A percentile compares a stretch with the other conserved stretches of the same genome.
phyloP scores from a whole-genome alignment of 2,888 invertebrate genomes.

The Oligia fasciuncula region DNA sequence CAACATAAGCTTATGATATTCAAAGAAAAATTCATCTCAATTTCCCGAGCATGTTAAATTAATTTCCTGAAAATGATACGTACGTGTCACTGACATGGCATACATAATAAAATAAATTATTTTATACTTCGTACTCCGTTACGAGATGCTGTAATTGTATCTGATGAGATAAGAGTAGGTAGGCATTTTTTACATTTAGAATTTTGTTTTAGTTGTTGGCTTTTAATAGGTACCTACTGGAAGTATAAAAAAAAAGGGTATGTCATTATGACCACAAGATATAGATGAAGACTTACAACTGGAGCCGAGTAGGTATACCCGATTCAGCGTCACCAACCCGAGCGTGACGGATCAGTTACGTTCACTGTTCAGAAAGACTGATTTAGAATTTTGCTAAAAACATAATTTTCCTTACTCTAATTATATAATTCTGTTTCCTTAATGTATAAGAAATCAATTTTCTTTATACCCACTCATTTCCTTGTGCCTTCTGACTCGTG shows the following conservation, averaged over 20 bases:
- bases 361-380: too few species aligned
- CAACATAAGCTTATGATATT: conserved; percentile 32
- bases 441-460: conserved; percentile 20
- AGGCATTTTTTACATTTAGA: neutral
- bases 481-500: neutral
- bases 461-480: conserved; percentile 6
- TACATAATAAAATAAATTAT: conserved; percentile 28
- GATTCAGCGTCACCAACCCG: too few species aligned
- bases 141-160: conserved; percentile 25
- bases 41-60: conserved; percentile 49
- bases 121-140: conserved; percentile 19
- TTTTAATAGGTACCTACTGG: too few species aligned
- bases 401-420: neutral
- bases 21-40: conserved; percentile 10
- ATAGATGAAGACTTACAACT: too few species aligned
- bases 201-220: neutral
- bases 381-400: neutral
- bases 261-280: too few species aligned
- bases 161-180: neutral
- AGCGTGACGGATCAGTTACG: too few species aligned
- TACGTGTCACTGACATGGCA: conserved; percentile 33
- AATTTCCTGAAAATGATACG: conserved; percentile 52
- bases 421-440: neutral
- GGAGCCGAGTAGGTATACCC: too few species aligned
- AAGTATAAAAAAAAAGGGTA: too few species aligned